phyloP scores from a whole-genome alignment of 2,113 vertebrate species.

The Cervus canadensis region DNA sequence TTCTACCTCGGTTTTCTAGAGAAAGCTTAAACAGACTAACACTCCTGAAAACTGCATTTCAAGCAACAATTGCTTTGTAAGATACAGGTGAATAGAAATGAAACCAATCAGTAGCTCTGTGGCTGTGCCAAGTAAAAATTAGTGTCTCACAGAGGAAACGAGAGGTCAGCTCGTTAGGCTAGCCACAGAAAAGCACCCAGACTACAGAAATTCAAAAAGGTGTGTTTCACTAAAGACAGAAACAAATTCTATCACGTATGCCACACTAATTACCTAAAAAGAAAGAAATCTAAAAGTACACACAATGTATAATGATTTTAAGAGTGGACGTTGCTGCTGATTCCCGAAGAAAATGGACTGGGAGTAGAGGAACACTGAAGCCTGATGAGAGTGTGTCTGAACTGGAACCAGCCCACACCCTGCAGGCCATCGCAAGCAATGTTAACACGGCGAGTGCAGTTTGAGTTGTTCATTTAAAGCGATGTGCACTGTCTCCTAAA shows the following conservation, averaged over 20 bases:
- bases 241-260: not conserved
- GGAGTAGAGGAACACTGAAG: not conserved
- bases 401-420: not conserved
- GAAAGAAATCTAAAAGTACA: not conserved
- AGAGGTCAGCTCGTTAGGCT: not conserved
- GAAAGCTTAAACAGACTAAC: not conserved
- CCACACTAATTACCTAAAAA: not conserved
- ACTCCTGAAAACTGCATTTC: not conserved
- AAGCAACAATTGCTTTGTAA: not conserved
- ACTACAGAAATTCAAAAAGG: constrained; percentile 9
- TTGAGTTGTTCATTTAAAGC: not conserved
- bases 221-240: not conserved
- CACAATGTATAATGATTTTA: not conserved
- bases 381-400: not conserved
- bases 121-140: constrained; percentile 9
- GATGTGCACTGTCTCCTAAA: not conserved
- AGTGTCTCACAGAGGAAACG: not conserved
- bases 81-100: not conserved
- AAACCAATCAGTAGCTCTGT: not conserved
- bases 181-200: not conserved
- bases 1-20: not conserved
- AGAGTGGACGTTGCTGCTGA: not conserved
- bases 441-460: not conserved
- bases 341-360: not conserved
- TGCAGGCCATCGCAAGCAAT: not conserved